Evolutionary conservation across 2,888 invertebrate species (phyloP), one percentile per base, ranked within the genome.

Genomic region (Cephus pulcher): DNA sequence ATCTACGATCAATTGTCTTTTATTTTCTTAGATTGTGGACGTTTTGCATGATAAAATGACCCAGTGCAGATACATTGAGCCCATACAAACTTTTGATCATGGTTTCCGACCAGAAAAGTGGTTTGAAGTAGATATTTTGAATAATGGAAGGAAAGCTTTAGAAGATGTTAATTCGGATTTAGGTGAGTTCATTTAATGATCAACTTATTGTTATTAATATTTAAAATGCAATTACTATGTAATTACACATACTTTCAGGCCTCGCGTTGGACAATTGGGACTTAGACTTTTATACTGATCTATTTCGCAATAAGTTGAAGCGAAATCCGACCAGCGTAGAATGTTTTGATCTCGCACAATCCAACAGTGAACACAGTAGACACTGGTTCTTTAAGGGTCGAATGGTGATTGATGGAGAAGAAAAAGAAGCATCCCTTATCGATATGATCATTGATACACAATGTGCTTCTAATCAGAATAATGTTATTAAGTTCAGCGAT

Each of bases 381-480:
- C 99, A 99, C 93, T 99, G 99, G 99, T 99, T 99, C 93, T 99
- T 99, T 92, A 92, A 94, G 93, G 98, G 98, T 0, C 95, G 95
- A 88, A 95, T 98, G 93, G 92, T 97, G 75, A 93, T 98, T 75
- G 97, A 99, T 92, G 97, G 96, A 0, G 92, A 94, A 85, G 95
- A 95, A 88, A 92, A 95, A 83, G 93, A 95, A n/a, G 93, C 96
- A 88, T 97, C 98, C 0, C 93, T 99, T 15, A 96, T 99, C 86
- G 95, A 97, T 88, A 96, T 98, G 96, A 97, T 99, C 75, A 96
- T 97, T 88, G 95, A 95, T 73, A 99, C 99, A 0, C 98, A 99
- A 90, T 92, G 94, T 9, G 92, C 93, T 83, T 96, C 97, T 12
- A 98, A 99, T 92, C 92, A 94, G 33, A 99, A 99, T 91, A 99